phyloP scores from a whole-genome alignment of 2,113 vertebrate species.

The Dasypus novemcinctus region DNA sequence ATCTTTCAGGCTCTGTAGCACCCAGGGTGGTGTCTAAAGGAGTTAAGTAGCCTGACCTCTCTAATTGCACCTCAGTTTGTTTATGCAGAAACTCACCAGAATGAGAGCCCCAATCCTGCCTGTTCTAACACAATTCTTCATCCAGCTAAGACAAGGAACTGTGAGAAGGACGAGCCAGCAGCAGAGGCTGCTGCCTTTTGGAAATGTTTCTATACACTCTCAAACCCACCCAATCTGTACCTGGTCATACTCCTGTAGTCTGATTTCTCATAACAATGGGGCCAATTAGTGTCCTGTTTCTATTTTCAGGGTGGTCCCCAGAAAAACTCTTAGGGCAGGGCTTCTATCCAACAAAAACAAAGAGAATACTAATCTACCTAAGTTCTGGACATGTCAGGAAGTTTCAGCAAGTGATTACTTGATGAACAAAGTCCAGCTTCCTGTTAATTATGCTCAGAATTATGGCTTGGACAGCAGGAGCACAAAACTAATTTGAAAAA shows the following conservation, averaged over 20 bases:
- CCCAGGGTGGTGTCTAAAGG: neutral
- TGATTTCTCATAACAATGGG: neutral
- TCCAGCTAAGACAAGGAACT: neutral
- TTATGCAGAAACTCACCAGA: neutral
- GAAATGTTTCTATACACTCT: neutral
- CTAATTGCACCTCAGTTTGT: neutral
- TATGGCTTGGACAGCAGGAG: constrained; percentile 41
- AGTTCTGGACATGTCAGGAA: neutral
- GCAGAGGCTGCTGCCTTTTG: neutral
- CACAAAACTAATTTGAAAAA: constrained; percentile 8
- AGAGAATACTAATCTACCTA: neutral
- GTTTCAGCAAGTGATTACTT: neutral
- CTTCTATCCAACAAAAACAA: neutral
- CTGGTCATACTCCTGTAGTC: neutral
- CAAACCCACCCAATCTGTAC: neutral
- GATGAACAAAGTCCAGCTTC: constrained; percentile 21
- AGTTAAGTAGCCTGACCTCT: neutral
- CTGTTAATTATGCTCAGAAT: constrained; percentile 41
- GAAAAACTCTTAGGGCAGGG: neutral
- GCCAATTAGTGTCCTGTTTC: neutral
- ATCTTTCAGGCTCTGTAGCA: neutral
- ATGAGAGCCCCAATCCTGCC: neutral
- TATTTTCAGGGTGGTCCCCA: neutral
- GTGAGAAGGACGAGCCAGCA: rapidly evolving
- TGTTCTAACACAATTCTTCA: neutral